phyloP scores from a whole-genome alignment of 1,140 invertebrate species.

The Cherax destructor region DNA sequence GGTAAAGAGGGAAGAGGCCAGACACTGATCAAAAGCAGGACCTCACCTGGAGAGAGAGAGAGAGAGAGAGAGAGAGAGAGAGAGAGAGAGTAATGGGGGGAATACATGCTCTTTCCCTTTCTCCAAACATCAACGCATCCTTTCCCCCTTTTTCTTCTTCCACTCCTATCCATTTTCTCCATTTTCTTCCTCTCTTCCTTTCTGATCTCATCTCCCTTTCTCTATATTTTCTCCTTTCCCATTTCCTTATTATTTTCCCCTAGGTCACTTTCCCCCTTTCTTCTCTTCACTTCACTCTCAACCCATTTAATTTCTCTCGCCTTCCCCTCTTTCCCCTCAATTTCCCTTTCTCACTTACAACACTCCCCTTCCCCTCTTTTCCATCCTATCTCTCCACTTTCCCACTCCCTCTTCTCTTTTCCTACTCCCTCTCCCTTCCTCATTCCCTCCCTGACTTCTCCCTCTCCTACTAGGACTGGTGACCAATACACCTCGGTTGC shows the following conservation, averaged over 20 bases:
- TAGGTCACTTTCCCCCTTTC: background rate
- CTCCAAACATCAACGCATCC: background rate
- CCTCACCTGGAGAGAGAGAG: conserved; percentile 7
- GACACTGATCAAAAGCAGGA: too few relatives aligned
- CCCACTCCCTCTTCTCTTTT: background rate
- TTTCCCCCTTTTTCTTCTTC: too few relatives aligned
- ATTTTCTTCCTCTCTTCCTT: background rate
- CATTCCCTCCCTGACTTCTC: background rate
- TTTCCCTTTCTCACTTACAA: too few relatives aligned
- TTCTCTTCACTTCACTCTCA: background rate
- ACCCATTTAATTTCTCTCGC: background rate
- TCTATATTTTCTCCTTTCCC: background rate
- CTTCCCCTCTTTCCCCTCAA: background rate
- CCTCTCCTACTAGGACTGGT: background rate
- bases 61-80: conserved; percentile 37
- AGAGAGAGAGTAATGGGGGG: conserved; percentile 5
- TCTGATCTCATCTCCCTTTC: background rate
- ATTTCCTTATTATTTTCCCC: background rate
- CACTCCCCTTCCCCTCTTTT: conserved; percentile 1
- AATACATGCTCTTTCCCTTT: background rate
- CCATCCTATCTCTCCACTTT: background rate
- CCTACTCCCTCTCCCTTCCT: background rate
- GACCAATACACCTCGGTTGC: conserved; percentile 48
- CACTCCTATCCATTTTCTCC: background rate
- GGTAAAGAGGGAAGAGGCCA: too few relatives aligned